Evolutionary conservation across 2,797 vertebrate species (phyloP).

Genomic region (Cetoscarus ocellatus): DNA sequence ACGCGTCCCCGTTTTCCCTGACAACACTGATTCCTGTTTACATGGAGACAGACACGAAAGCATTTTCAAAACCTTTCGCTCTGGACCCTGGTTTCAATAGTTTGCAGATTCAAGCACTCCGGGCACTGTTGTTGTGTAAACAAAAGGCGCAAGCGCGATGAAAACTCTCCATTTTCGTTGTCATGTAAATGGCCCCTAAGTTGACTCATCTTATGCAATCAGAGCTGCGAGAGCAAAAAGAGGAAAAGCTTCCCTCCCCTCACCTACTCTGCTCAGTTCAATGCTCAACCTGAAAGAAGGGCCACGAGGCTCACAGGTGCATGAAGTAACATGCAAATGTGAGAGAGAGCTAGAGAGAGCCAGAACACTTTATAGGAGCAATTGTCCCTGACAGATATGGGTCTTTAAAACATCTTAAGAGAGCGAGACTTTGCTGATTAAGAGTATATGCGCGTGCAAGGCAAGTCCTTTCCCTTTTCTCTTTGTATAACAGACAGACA

Average conservation of each 20-base stretch:
- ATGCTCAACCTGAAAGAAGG: not conserved
- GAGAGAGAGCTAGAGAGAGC: not conserved
- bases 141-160: no score
- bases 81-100: no score
- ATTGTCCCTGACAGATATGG: not conserved
- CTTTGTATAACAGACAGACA: not conserved
- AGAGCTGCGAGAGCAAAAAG: not conserved
- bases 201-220: not conserved
- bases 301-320: not conserved
- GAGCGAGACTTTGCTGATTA: not conserved
- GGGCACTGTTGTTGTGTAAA: no score
- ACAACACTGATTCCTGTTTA: no score
- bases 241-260: not conserved
- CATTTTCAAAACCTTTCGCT: no score
- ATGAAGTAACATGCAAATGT: not conserved
- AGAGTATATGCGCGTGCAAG: not conserved
- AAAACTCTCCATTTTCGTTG: no score
- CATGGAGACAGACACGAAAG: no score
- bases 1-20: no score
- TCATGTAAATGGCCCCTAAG: no score
- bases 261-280: not conserved
- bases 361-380: not conserved
- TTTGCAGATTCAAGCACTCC: no score
- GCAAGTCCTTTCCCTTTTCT: not conserved
- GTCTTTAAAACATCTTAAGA: not conserved